These are phyloP conservation scores for Caenorhabditis latens DNA, from an alignment of 1,140 invertebrate species.

Conservation along the genomic window DNA sequence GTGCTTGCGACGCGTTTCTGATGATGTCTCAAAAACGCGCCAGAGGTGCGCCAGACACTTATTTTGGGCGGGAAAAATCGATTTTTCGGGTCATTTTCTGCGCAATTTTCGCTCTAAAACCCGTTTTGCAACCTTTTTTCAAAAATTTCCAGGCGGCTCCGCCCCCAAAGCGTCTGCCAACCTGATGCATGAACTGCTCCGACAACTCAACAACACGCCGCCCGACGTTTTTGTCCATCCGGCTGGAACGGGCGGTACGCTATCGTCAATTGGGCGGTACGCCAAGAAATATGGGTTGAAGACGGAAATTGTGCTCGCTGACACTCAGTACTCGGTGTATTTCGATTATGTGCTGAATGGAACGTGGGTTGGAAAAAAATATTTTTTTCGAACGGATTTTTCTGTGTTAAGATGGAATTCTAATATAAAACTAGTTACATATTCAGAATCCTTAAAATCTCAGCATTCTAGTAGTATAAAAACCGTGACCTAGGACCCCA, in stretches of 20 bases:
- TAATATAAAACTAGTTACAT: no score
- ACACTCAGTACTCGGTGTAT: slow-evolving; percentile 70
- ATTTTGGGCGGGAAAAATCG: no score
- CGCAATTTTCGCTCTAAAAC: background rate
- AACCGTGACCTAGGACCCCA: no score
- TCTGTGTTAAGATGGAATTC: background rate
- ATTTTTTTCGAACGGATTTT: background rate
- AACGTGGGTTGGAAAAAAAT: background rate
- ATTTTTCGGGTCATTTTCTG: background rate
- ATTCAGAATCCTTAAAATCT: no score
- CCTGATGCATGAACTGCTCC: slow-evolving; percentile 70
- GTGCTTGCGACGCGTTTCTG: no score
- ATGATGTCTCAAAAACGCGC: no score
- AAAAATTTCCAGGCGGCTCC: slow-evolving; percentile 57
- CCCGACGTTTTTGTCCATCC: slow-evolving; percentile 53
- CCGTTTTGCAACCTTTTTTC: background rate
- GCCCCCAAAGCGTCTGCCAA: slow-evolving; percentile 64
- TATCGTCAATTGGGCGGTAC: slow-evolving; percentile 72
- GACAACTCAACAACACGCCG: slow-evolving; percentile 60
- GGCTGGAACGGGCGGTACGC: slow-evolving; percentile 68
- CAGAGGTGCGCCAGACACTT: no score
- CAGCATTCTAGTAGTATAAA: no score
- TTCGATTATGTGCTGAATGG: slow-evolving; percentile 70
- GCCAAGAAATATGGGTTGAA: slow-evolving; percentile 67
- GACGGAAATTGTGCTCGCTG: slow-evolving; percentile 69